phyloP scores from a whole-genome alignment of 2,888 invertebrate genomes.

The Lepidocyrtinus sp. region DNA sequence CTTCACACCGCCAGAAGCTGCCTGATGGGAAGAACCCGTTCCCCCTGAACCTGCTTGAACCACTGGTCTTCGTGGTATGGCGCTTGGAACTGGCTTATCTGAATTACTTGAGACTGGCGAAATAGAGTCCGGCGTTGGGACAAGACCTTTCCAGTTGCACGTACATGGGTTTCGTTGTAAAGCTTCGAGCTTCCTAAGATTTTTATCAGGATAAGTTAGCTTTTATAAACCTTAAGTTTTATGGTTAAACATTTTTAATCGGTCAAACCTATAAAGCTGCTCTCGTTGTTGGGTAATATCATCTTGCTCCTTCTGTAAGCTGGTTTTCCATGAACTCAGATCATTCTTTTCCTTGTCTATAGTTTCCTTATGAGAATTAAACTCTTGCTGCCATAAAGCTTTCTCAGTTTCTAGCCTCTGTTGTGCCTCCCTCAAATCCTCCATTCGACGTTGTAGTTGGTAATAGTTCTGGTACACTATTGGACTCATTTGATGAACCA shows the following conservation, averaged over 20 bases:
- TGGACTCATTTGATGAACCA: conserved; percentile 68
- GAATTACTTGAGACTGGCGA: conserved; percentile 72
- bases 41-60: conserved; percentile 59
- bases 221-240: background rate
- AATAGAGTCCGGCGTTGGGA: conserved; percentile 66
- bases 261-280: conserved; percentile 81
- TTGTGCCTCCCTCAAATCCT: conserved; percentile 69
- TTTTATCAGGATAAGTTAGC: background rate
- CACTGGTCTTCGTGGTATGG: conserved; percentile 71
- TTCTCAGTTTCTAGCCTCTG: conserved; percentile 69
- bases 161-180: conserved; percentile 76
- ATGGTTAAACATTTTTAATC: background rate
- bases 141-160: conserved; percentile 77
- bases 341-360: conserved; percentile 64
- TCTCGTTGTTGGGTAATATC: conserved; percentile 94
- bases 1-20: conserved; percentile 68
- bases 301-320: conserved; percentile 82
- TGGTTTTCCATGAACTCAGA: conserved; percentile 74
- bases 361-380: conserved; percentile 64
- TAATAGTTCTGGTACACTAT: conserved; percentile 67
- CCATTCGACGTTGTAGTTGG: conserved; percentile 68
- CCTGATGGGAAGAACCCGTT: conserved; percentile 54
- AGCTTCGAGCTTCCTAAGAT: conserved; percentile 81
- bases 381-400: conserved; percentile 67
- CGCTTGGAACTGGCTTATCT: conserved; percentile 68